These are phyloP conservation scores for Epistrophe eligans DNA, from an alignment of 2,888 invertebrate genomes.

Conservation along the genomic window DNA sequence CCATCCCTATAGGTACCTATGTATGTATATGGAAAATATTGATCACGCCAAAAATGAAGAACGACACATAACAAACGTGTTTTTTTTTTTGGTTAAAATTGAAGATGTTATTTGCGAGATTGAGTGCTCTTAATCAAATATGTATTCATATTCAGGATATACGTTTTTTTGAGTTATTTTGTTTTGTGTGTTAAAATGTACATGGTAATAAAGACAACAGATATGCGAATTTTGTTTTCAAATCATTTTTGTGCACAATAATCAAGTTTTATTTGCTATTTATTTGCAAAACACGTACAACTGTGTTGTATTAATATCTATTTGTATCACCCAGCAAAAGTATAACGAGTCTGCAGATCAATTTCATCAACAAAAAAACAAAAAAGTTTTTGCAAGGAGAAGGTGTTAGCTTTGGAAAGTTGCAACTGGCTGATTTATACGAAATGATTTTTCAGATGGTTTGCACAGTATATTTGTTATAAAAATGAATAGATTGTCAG, in stretches of 20 bases:
- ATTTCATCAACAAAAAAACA: neutral
- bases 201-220: constrained; percentile 41
- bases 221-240: constrained; percentile 56
- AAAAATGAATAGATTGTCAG: no score
- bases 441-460: no score
- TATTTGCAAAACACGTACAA: constrained; percentile 13
- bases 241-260: constrained; percentile 25
- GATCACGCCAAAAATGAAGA: constrained; percentile 52
- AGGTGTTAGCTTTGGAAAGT: neutral
- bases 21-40: constrained; percentile 28
- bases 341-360: neutral
- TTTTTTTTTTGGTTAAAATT: constrained; percentile 54
- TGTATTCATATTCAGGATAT: constrained; percentile 68
- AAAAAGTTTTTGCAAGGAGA: no score
- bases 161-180: constrained; percentile 15
- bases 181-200: neutral
- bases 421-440: neutral
- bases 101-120: constrained; percentile 71
- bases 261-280: constrained; percentile 29
- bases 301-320: neutral
- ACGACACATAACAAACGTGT: constrained; percentile 62
- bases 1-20: neutral
- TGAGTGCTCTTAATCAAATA: constrained; percentile 64
- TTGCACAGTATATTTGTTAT: no score
- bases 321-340: neutral